phyloP scores from a whole-genome alignment of 2,113 vertebrate genomes.

The Hippocampus barbouri region DNA sequence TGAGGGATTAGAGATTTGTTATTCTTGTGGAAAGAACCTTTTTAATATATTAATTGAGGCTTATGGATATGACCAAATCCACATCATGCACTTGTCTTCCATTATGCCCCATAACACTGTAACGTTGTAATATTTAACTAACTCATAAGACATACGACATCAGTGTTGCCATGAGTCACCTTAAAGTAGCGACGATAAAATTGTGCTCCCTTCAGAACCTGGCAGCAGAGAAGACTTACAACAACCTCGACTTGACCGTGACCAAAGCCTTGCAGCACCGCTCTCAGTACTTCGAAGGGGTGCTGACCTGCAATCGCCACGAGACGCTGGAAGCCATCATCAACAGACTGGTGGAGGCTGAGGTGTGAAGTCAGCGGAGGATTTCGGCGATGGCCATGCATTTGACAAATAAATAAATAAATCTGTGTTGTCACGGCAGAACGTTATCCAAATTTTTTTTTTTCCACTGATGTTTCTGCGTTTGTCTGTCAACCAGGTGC shows the following conservation, averaged over 20 bases:
- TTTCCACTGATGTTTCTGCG: neutral
- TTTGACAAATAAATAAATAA: no score
- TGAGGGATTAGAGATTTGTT: neutral
- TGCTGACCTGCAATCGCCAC: constrained; percentile 87
- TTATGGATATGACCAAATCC: neutral
- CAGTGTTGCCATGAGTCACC: neutral
- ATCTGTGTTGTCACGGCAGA: no score
- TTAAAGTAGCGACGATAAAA: neutral
- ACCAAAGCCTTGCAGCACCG: constrained; percentile 93
- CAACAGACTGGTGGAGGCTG: constrained; percentile 91
- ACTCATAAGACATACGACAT: neutral
- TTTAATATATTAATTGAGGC: neutral
- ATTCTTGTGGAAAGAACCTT: neutral
- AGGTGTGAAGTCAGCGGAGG: constrained; percentile 69
- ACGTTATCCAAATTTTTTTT: no score
- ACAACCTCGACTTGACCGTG: constrained; percentile 94
- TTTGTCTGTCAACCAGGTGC: constrained; percentile 74
- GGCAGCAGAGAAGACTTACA: constrained; percentile 97
- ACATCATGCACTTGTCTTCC: neutral
- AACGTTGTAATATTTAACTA: neutral
- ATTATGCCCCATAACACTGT: neutral
- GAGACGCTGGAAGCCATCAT: constrained; percentile 93
- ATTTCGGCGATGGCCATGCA: neutral
- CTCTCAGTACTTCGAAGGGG: constrained; percentile 96
- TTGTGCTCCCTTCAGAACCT: constrained; percentile 77